These are phyloP conservation scores for Clupea harengus DNA, from an alignment of 2,113 vertebrate genomes.

Conservation along the genomic window DNA sequence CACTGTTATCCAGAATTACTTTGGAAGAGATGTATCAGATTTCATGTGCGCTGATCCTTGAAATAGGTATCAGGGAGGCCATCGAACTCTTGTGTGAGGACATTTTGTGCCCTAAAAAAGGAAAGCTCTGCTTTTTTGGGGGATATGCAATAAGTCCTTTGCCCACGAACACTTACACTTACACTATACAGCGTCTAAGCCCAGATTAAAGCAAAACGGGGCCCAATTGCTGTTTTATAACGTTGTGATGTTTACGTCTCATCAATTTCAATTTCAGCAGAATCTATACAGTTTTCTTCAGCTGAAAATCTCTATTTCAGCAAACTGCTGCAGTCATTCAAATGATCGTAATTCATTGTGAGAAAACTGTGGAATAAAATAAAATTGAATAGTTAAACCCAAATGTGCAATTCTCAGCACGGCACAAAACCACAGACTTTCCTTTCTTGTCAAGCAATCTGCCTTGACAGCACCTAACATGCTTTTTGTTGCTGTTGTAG, in stretches of 20 bases:
- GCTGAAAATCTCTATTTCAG: not conserved
- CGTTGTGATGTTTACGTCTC: not conserved
- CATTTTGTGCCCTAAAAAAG: not conserved
- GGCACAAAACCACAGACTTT: not conserved
- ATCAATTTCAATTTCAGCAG: not conserved
- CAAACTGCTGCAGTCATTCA: not conserved
- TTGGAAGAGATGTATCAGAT: constrained; percentile 2
- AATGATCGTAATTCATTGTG: not conserved
- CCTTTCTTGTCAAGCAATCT: not conserved
- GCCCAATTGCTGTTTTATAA: not conserved
- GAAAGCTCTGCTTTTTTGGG: not conserved
- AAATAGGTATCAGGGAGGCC: not conserved
- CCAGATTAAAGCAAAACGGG: not conserved
- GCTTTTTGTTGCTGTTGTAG: not conserved
- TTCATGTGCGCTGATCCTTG: not conserved
- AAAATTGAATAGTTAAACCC: too few species aligned
- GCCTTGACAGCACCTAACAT: not conserved
- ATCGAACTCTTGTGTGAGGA: not conserved
- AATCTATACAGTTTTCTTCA: not conserved
- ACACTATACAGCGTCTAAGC: not conserved
- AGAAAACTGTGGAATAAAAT: too few species aligned
- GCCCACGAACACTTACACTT: not conserved
- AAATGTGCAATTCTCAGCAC: not conserved
- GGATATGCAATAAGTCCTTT: not conserved
- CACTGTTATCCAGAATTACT: constrained; percentile 13